phyloP scores from a whole-genome alignment of 2,888 invertebrate genomes.

The Hipparchia sbordonii region DNA sequence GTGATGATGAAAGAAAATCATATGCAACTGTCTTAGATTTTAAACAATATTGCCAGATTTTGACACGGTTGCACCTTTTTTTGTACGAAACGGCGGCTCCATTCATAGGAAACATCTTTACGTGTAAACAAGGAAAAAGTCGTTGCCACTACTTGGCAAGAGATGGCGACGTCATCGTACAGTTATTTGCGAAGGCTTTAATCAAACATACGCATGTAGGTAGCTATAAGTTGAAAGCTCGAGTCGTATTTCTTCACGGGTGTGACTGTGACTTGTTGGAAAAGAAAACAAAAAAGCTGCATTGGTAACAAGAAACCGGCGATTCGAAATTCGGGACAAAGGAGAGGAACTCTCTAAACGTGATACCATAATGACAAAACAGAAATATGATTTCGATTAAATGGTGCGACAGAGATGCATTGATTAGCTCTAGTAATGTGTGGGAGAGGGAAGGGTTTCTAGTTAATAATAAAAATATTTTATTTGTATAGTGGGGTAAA shows the following conservation, averaged over 20 bases:
- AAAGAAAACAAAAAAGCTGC: slow-evolving; percentile 66
- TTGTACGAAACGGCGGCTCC: slow-evolving; percentile 47
- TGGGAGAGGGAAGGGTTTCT: slow-evolving; percentile 65
- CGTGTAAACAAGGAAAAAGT: slow-evolving; percentile 55
- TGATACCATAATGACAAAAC: slow-evolving; percentile 83
- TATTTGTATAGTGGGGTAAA: slow-evolving; percentile 82
- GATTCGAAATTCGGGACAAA: slow-evolving; percentile 75
- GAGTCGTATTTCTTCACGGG: slow-evolving; percentile 60
- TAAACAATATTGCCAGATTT: slow-evolving; percentile 78
- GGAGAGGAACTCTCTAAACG: slow-evolving; percentile 78
- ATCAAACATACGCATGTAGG: slow-evolving; percentile 38
- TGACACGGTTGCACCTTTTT: slow-evolving; percentile 73
- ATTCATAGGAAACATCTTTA: slow-evolving; percentile 68
- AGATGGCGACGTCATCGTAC: slow-evolving; percentile 61
- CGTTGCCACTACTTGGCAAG: slow-evolving; percentile 62
- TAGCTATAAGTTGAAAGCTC: slow-evolving; percentile 41
- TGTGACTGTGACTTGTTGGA: slow-evolving; percentile 60
- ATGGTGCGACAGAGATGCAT: slow-evolving; percentile 65
- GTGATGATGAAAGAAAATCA: slow-evolving; percentile 77
- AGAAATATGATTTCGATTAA: slow-evolving; percentile 83
- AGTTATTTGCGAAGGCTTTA: slow-evolving; percentile 43
- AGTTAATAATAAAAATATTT: slow-evolving; percentile 82
- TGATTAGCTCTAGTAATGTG: slow-evolving; percentile 54
- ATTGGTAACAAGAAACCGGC: slow-evolving; percentile 79
- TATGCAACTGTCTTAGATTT: slow-evolving; percentile 76